Conservation (phyloP, 2,797 vertebrate genomes). For the Schizopygopsis malacanthus region DNA sequence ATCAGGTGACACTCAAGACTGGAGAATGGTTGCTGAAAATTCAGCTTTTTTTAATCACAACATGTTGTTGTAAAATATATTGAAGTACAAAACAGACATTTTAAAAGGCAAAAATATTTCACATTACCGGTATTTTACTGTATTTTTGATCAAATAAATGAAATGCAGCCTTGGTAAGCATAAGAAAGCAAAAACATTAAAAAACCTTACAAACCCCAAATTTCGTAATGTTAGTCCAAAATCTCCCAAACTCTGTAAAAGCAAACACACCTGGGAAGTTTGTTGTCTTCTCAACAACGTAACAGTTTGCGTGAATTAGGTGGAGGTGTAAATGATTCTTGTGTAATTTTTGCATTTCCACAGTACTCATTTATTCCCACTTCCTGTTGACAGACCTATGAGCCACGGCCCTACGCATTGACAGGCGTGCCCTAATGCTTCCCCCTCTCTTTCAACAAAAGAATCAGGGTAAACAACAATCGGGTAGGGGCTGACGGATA, state of each 20-base stretch:
- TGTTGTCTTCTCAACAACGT: neutral
- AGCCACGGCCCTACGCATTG: slow-evolving; percentile 10
- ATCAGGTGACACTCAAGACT: neutral
- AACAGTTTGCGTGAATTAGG: neutral
- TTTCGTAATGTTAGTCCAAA: neutral
- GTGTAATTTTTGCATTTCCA: slow-evolving; percentile 49
- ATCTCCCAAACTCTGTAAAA: neutral
- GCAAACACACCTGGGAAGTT: neutral
- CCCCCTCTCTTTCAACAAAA: slow-evolving; percentile 72
- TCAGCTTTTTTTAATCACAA: neutral
- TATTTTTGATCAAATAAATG: neutral
- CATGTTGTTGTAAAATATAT: neutral
- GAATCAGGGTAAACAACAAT: slow-evolving; percentile 67
- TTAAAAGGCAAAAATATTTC: neutral
- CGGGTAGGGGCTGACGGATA: slow-evolving; percentile 57
- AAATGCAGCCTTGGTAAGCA: neutral
- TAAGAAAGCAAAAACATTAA: neutral
- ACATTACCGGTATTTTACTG: neutral
- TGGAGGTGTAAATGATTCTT: slow-evolving; percentile 10
- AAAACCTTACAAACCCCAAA: neutral
- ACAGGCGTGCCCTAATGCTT: slow-evolving; percentile 42
- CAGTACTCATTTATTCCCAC: slow-evolving; percentile 20
- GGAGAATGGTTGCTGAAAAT: neutral
- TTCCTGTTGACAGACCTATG: slow-evolving; percentile 41
- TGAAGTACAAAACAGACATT: neutral